Base-by-base conservation (phyloP, 2,113 vertebrate genomes). In the Podocnemis expansa region DNA sequence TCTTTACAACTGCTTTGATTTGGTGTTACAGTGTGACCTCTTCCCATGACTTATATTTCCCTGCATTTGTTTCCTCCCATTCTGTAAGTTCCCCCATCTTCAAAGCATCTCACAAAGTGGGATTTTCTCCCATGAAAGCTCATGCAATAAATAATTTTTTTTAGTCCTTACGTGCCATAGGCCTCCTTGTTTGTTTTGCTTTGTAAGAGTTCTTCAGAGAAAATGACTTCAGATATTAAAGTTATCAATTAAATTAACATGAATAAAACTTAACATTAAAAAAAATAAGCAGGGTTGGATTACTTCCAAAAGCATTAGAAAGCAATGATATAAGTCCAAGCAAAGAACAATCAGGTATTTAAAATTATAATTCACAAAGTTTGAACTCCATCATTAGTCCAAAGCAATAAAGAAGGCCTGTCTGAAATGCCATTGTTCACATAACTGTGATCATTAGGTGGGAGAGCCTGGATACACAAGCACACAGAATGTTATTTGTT, bases 401-500 rank as follows among this genome's bases (percentile, higher is more conserved):
- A 84, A 84, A 96, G 52, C 83, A 78, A 38, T 41, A 80, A 96
- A 92, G 55, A 49, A 94, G 78, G 31, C 49, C 51, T 88, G 60
- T 82, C 84, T 80, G 11, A 21, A 49, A 78, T 31, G 41, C 49
- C 60, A 22, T 55, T 87, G 41, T 75, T 93, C 78, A 93, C 70
- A 60, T 31, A 84, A 94, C 67, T 14, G 51, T 27, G 47, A 17
- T 86, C 92, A 95, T 89, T 87, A 88, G 87, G 70, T 47, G 54
- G 87, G 89, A 84, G 55, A 96, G 89, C 67, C 87, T 93, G 85
- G 80, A 93, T 93, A 83, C 88, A 55, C 78, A 94, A 90, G 78
- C 91, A 94, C 55, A 10, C 43, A 96, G 94, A 96, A 86, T 89
- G 93, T 89, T 96, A 94, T 96, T 95, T 97, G 86, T 87, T 88